These are phyloP conservation scores for Agrochola lychnidis DNA, from an alignment of 2,888 invertebrate species.

Conservation along the genomic window DNA sequence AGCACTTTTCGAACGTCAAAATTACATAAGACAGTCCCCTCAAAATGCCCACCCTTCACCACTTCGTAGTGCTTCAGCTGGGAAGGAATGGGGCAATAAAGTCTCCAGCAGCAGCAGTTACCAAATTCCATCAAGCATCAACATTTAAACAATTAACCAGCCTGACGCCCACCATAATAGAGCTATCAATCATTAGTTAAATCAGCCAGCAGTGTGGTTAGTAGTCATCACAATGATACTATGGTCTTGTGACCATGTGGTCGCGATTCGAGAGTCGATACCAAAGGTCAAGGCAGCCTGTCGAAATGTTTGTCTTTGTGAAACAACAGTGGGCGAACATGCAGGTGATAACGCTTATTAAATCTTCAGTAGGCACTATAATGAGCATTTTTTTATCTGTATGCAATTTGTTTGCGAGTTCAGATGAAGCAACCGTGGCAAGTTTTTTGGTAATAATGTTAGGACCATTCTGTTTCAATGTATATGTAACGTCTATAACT, in stretches of 20 bases:
- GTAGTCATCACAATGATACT: constrained; percentile 4
- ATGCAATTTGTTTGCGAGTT: not conserved
- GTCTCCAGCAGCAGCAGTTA: too few species aligned
- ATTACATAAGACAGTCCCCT: too few species aligned
- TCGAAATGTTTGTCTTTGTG: constrained; percentile 40
- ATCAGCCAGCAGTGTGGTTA: constrained; percentile 12
- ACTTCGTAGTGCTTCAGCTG: too few species aligned
- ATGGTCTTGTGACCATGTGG: constrained; percentile 33
- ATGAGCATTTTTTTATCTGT: not conserved
- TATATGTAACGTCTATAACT: not conserved
- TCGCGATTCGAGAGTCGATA: constrained; percentile 28
- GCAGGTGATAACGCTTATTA: not conserved
- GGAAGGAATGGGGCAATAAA: too few species aligned
- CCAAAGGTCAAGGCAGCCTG: constrained; percentile 48
- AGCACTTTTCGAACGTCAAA: too few species aligned
- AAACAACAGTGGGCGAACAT: not conserved
- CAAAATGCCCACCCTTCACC: too few species aligned
- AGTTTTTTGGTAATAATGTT: not conserved
- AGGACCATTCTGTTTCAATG: not conserved
- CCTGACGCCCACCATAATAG: not conserved
- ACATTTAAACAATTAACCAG: not conserved
- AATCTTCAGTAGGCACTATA: not conserved
- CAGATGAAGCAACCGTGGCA: not conserved
- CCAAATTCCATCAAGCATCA: too few species aligned
- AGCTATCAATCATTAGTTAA: not conserved